Evolutionary conservation across 2,888 invertebrate genomes (phyloP).

Genomic region (Muschampia plurimacula): DNA sequence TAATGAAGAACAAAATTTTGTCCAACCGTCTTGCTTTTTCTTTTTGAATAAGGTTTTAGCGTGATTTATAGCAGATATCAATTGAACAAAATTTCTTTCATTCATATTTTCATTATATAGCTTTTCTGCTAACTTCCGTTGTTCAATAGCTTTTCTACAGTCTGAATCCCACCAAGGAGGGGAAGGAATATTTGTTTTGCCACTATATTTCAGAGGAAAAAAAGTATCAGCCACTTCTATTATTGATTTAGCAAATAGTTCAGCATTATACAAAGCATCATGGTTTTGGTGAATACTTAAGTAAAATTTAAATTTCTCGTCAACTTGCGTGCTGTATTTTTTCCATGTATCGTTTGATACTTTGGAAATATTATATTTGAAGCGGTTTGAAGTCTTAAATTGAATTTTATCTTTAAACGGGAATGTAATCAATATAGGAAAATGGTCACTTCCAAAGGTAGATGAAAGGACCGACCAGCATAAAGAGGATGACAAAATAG

Average conservation of each 20-base stretch:
- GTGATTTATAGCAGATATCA: not conserved
- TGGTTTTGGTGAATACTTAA: not conserved
- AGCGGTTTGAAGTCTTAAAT: not conserved
- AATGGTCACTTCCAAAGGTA: not conserved
- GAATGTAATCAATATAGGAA: constrained; percentile 1
- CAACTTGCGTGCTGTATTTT: not conserved
- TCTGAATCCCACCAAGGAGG: constrained; percentile 6
- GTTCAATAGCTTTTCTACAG: not conserved
- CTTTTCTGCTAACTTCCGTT: not conserved
- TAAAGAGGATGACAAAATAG: not conserved
- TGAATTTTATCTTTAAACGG: not conserved
- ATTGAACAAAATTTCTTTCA: not conserved
- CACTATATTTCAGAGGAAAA: not conserved
- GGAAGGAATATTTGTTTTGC: not conserved
- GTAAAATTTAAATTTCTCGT: not conserved
- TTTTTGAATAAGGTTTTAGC: not conserved
- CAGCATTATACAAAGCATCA: not conserved
- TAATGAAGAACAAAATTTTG: not conserved
- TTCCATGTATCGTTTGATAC: not conserved
- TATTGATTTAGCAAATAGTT: constrained; percentile 1
- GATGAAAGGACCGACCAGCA: not conserved
- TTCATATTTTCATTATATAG: not conserved
- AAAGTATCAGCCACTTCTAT: not conserved
- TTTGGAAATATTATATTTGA: not conserved
- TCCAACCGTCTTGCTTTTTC: not conserved